These are phyloP conservation scores for Fragum fragum DNA, from an alignment of 2,888 invertebrate species.

Conservation along the genomic window DNA sequence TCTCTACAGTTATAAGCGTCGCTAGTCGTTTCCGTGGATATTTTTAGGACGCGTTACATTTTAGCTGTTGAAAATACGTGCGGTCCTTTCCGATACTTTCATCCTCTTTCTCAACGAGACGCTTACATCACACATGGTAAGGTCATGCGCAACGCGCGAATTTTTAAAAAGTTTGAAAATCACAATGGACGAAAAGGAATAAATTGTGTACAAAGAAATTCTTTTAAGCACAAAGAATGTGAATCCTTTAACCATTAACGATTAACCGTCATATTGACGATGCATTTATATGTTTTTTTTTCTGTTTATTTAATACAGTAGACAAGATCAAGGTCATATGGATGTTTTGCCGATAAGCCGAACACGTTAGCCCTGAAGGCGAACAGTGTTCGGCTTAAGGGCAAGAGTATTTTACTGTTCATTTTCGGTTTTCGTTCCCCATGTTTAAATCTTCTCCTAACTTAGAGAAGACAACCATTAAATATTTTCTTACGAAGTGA, in stretches of 20 bases:
- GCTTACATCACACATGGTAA: not conserved
- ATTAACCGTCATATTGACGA: not conserved
- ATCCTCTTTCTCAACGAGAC: not conserved
- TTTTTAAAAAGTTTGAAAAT: not conserved
- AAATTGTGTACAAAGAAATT: not conserved
- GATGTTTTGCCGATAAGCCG: not conserved
- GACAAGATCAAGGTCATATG: constrained; percentile 4
- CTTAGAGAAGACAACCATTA: too few species aligned
- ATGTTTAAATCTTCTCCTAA: not conserved
- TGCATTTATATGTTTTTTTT: not conserved
- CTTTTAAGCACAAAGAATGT: not conserved
- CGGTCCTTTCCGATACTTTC: not conserved
- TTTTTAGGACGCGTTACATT: not conserved
- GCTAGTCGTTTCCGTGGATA: not conserved
- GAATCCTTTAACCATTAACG: not conserved
- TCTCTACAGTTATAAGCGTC: not conserved
- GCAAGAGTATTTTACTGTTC: not conserved
- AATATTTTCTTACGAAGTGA: too few species aligned
- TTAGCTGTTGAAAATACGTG: not conserved
- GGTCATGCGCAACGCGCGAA: not conserved
- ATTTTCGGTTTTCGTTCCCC: constrained; percentile 7
- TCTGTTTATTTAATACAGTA: not conserved
- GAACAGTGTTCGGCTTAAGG: constrained; percentile 22
- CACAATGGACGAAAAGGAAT: not conserved
- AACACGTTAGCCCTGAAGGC: not conserved